A percentile compares a stretch with the other conserved stretches of the same genome.
Evolutionary conservation across 2,888 invertebrate species (phyloP).

Genomic region (Oxyscelio sp.): DNA sequence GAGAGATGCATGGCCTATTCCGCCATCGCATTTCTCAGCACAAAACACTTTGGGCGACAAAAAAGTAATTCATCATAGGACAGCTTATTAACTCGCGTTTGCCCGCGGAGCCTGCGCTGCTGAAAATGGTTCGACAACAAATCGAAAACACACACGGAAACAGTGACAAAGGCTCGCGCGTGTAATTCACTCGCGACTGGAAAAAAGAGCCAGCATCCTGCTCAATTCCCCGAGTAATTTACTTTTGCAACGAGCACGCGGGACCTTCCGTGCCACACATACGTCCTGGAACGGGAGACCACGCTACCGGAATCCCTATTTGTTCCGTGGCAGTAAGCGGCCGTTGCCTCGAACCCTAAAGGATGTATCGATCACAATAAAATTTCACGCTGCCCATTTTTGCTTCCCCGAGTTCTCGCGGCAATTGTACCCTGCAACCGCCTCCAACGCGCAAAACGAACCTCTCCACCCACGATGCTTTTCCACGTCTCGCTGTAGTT

Average conservation of each 20-base stretch:
- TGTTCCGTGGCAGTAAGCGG: conserved; percentile 57
- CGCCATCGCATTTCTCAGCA: neutral
- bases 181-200: conserved; percentile 31
- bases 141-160: conserved; percentile 69
- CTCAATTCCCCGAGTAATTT: conserved; percentile 56
- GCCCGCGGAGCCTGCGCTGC: neutral
- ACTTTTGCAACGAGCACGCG: conserved; percentile 51
- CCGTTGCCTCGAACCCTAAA: conserved; percentile 45
- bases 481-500: conserved; percentile 36
- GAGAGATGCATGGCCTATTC: neutral
- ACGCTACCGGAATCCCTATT: conserved; percentile 78
- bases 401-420: neutral
- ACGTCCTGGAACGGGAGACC: conserved; percentile 85
- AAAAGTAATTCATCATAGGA: conserved; percentile 41
- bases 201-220: conserved; percentile 60
- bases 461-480: conserved; percentile 52
- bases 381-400: conserved; percentile 44
- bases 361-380: conserved; percentile 64
- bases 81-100: conserved; percentile 5
- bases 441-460: conserved; percentile 27
- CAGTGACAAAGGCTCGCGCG: conserved; percentile 46
- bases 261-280: conserved; percentile 73
- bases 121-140: conserved; percentile 17
- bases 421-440: conserved; percentile 40
- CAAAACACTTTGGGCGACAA: conserved; percentile 32